Percentiles rank a stretch among this genome's conserved stretches.
Evolutionary conservation across 2,797 vertebrate species (phyloP).

Genomic region (Coccyzus lansbergi): DNA sequence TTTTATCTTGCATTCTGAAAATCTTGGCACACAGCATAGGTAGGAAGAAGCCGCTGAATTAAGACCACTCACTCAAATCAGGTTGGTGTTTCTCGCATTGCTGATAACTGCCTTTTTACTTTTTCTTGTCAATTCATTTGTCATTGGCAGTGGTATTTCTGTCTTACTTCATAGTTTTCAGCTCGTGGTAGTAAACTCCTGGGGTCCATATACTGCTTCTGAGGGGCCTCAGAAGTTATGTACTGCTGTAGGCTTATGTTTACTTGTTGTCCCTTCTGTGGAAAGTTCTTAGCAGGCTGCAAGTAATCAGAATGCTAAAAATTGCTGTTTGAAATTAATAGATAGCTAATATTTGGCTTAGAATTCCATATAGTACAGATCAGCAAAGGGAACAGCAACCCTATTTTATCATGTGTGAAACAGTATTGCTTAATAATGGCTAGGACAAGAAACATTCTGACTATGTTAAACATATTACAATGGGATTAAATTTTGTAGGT

Average conservation of each 20-base stretch:
- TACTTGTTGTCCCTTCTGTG: rapidly evolving
- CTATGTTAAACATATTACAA: background rate
- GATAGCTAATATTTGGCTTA: background rate
- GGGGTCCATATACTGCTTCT: background rate
- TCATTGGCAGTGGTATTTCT: background rate
- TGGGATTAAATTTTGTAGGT: background rate
- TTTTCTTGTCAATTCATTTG: background rate
- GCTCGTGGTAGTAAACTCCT: background rate
- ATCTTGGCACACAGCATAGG: background rate
- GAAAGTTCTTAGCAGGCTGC: background rate
- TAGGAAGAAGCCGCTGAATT: background rate
- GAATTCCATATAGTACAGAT: background rate
- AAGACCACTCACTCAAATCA: background rate
- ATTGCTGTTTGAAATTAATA: background rate
- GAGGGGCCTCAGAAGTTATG: background rate
- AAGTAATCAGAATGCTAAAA: background rate
- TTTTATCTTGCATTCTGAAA: background rate
- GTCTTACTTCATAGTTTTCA: background rate
- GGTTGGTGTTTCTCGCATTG: background rate
- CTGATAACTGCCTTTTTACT: background rate
- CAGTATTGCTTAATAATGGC: background rate
- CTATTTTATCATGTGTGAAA: background rate
- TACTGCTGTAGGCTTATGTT: background rate
- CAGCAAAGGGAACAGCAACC: background rate
- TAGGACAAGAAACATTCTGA: background rate